These are phyloP conservation scores for Albula goreensis DNA, from an alignment of 2,113 vertebrate genomes.

Conservation along the genomic window DNA sequence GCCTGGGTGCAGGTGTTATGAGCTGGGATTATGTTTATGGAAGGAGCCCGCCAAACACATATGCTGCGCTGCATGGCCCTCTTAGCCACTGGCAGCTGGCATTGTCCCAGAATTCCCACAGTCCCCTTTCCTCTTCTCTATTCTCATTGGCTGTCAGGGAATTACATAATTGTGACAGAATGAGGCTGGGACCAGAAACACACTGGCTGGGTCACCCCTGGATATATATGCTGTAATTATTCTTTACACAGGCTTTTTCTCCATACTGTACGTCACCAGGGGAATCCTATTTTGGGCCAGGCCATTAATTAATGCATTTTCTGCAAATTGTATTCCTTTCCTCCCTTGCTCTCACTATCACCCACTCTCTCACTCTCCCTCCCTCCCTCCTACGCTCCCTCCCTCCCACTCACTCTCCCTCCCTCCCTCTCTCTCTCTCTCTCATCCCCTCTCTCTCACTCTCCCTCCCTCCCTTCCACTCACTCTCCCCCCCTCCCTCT, in stretches of 20 bases:
- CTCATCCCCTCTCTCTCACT: too few relatives aligned
- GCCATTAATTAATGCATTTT: slow-evolving; percentile 7
- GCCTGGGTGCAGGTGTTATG: not conserved
- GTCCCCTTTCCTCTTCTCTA: not conserved
- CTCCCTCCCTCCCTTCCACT: not conserved
- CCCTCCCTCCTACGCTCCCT: too few relatives aligned
- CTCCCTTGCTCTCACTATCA: not conserved
- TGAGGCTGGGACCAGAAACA: not conserved
- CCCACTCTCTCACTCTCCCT: not conserved
- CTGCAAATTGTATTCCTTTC: not conserved
- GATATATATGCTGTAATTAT: not conserved
- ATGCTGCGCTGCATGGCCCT: not conserved
- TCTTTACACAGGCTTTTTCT: not conserved
- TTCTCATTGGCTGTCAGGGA: not conserved
- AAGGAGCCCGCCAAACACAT: too few relatives aligned
- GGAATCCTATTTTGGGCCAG: not conserved
- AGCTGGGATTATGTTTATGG: too few relatives aligned
- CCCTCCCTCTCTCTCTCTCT: too few relatives aligned
- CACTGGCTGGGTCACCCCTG: not conserved
- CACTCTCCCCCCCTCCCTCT: too few relatives aligned
- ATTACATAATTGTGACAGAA: not conserved
- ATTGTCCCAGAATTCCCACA: not conserved
- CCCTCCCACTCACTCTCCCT: too few relatives aligned
- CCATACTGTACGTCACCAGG: not conserved
- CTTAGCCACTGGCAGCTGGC: not conserved